Percentiles rank a stretch among this genome's conserved stretches.
Conservation (phyloP, 2,113 vertebrate genomes). For the Ailuropoda melanoleuca region DNA sequence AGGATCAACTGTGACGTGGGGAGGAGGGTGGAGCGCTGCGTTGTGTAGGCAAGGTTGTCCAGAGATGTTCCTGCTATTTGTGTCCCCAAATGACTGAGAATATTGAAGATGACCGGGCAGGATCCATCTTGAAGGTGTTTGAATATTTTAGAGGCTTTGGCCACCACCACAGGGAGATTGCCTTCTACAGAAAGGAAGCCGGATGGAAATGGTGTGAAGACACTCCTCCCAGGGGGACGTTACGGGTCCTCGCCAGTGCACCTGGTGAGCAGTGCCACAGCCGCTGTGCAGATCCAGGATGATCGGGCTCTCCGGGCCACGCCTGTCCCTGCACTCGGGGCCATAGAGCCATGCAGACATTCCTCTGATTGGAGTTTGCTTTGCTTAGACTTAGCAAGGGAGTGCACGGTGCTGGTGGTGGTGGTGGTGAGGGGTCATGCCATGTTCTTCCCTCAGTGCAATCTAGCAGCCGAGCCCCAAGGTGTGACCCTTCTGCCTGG, state of each 20-base stretch:
- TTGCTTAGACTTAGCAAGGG: no score
- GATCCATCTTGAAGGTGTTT: background rate
- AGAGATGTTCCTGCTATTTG: rapidly evolving
- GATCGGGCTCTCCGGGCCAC: rapidly evolving
- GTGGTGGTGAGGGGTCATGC: background rate
- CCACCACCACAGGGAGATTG: rapidly evolving
- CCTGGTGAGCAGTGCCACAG: rapidly evolving
- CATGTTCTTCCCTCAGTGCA: rapidly evolving
- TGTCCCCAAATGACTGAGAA: background rate
- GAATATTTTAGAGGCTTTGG: background rate
- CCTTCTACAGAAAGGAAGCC: background rate
- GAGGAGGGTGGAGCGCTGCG: rapidly evolving
- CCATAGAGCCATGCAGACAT: rapidly evolving
- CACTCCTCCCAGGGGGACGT: rapidly evolving
- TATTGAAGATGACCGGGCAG: rapidly evolving
- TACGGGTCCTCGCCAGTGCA: rapidly evolving
- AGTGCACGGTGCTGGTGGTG: background rate
- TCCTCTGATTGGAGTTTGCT: background rate
- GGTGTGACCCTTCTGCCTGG: rapidly evolving
- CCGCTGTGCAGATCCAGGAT: background rate
- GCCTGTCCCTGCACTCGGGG: rapidly evolving
- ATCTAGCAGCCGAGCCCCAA: rapidly evolving
- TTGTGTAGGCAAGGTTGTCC: background rate
- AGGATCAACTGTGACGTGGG: rapidly evolving
- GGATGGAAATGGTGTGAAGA: background rate